Base-by-base conservation (phyloP, 2,888 invertebrate species). In the Hybos culiciformis region DNA sequence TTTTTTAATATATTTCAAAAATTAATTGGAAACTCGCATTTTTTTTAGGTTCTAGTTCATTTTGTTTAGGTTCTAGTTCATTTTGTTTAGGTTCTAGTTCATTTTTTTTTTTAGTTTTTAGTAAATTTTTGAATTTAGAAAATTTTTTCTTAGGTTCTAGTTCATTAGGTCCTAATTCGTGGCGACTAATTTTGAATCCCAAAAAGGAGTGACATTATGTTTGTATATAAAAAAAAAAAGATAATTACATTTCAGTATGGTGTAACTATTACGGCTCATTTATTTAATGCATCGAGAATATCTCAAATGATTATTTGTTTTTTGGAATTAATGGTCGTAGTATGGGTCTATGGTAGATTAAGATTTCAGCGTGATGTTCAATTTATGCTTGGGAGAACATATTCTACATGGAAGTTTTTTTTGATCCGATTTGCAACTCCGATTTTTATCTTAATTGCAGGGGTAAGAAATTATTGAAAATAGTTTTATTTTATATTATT, bases 281-380 rank as follows among this genome's bases (percentile, higher is more conserved):
- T 21, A 14, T 18, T n/a, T 12, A 14, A 1, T n/a, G 3, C 14
- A 36, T 20, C 36, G n/a, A 21, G 36, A 17, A 6, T 14, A 20
- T 7, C 86, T 74, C 43, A 87, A 68, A 61, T 87, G 85, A 2
- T 86, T 84, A 47, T 87, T 84, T 87, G 70, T 33, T 63, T 64
- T 1, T n/a, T 51, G 6, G 45, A 50, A 8, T 14, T 51, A 3
- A 38, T 51, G 6, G 42, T 50, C 7, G 43, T 50, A 2, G 38
- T 48, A 3, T 50, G 50, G 49, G 14, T 50, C 12, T 51, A 50
- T 41, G 51, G 51, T 12, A 40, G 48, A 2, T 40, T 43, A 5
- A 33, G 51, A 1, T 48, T 51, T n/a, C 46, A 49, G 33, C 36
- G 50, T 9, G 51, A 51, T 42, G 21, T 51, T 11, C 5, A 11